phyloP scores from a whole-genome alignment of 92 coral and sea anemone species.

The Epizoanthus scotinus region DNA sequence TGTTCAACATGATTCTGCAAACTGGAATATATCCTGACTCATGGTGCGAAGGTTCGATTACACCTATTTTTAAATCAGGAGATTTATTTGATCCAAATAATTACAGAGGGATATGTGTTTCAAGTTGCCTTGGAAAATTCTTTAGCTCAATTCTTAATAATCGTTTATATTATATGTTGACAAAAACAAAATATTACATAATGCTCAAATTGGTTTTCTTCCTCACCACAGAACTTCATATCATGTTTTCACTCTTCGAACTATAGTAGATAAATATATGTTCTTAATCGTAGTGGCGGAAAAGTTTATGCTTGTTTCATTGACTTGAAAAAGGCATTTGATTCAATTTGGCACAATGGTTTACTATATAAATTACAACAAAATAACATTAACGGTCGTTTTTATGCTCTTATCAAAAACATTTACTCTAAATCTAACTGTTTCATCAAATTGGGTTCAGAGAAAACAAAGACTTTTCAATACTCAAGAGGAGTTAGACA shows the following conservation, averaged over 20 bases:
- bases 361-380: constrained; percentile 31
- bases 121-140: constrained; percentile 59
- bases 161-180: constrained; percentile 39
- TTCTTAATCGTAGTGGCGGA: constrained; percentile 27
- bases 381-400: constrained; percentile 48
- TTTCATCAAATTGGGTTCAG: background rate
- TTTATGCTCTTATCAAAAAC: constrained; percentile 52
- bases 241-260: constrained; percentile 52
- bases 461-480: constrained; percentile 7
- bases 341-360: constrained; percentile 63
- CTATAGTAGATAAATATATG: constrained; percentile 51
- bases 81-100: constrained; percentile 41
- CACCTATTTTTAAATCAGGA: constrained; percentile 62
- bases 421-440: constrained; percentile 44
- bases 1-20: constrained; percentile 48
- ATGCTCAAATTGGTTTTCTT: constrained; percentile 56
- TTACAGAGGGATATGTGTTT: constrained; percentile 62
- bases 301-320: constrained; percentile 57
- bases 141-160: constrained; percentile 46
- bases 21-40: constrained; percentile 47
- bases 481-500: constrained; percentile 37
- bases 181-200: constrained; percentile 44
- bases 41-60: constrained; percentile 51
- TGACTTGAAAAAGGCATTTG: constrained; percentile 66
- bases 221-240: constrained; percentile 53